Evolutionary conservation across 1,140 invertebrate species (phyloP), one percentile per base, ranked within the genome.

Genomic region (Cataglyphis hispanica): DNA sequence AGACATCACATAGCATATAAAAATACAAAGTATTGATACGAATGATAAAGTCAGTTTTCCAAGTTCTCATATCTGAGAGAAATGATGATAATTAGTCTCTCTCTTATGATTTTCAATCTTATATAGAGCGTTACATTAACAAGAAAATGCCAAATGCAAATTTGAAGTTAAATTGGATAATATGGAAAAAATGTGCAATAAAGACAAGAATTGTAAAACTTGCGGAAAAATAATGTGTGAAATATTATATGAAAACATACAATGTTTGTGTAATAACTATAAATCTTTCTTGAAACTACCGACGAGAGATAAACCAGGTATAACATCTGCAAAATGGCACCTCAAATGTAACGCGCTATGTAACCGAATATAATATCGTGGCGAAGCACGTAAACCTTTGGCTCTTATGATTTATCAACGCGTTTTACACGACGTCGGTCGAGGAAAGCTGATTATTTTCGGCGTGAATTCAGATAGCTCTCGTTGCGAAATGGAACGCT

Each of bases 361-460:
- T 64, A 77, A 78, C 76, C 43, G 31, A 43, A 50, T 67, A 63
- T 78, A 78, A 67, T 78, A 25, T 19, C 31, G 31, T 27, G 13
- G 43, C 13, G 60, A 25, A 22, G 13, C 58, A 34, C 27, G 37
- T n/a, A n/a, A 11, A 69, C 22, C 11, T 11, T 7, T 2, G 74
- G 4, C 75, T 77, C 63, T 64, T 61, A 37, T 69, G 50, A 80
- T 80, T 80, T 64, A 80, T 80, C 50, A 50, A 10, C 31, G 63
- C 77, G 64, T 80, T 80, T 50, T 80, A 69, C 63, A 58, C 64
- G 77, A 69, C 22, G 31, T 40, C 34, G 64, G 63, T 16, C 34
- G 50, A 69, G 64, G 25, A 80, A 27, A 80, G 64, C n/a, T 34
- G 46, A 31, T 46, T 69, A 80, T 80, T 80, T 80, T 80, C 76